Evolutionary conservation across 2,797 vertebrate species (phyloP).

Genomic region (Manis pentadactyla): DNA sequence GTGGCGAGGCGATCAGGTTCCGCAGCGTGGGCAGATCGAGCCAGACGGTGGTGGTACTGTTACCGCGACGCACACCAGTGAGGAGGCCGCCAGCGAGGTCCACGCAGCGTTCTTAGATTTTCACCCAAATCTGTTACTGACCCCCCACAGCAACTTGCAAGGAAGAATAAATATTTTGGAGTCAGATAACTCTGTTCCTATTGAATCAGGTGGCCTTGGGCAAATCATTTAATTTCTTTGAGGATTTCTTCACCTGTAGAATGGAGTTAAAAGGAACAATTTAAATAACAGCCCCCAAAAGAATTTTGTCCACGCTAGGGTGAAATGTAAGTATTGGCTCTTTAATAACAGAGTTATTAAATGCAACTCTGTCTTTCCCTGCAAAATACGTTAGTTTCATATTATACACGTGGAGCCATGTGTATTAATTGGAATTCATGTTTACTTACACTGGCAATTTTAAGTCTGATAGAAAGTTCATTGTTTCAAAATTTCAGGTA

Average conservation of each 20-base stretch:
- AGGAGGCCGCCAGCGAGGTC: no score
- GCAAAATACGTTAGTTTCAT: conserved; percentile 17
- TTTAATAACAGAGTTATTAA: no score
- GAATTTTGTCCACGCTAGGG: not conserved
- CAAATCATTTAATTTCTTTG: not conserved
- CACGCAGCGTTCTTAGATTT: not conserved
- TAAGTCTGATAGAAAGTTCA: conserved; percentile 6
- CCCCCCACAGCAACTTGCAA: not conserved
- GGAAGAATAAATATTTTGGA: not conserved
- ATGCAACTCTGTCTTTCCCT: conserved; percentile 11
- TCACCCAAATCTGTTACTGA: not conserved
- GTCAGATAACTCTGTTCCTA: conserved; percentile 7
- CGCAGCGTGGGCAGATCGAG: conserved; percentile 27
- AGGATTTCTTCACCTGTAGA: not conserved
- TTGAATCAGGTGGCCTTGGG: not conserved
- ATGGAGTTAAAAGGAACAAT: conserved; percentile 19
- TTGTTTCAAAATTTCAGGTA: conserved; percentile 37
- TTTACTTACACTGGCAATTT: not conserved
- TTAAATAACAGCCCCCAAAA: conserved; percentile 2
- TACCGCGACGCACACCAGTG: no score
- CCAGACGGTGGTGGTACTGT: conserved; percentile 8
- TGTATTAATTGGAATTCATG: not conserved
- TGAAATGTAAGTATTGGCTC: not conserved
- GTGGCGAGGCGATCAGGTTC: conserved; percentile 3
- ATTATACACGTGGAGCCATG: not conserved